These are phyloP conservation scores for Trematomus bernacchii DNA, from an alignment of 2,797 vertebrate genomes.

Conservation along the genomic window DNA sequence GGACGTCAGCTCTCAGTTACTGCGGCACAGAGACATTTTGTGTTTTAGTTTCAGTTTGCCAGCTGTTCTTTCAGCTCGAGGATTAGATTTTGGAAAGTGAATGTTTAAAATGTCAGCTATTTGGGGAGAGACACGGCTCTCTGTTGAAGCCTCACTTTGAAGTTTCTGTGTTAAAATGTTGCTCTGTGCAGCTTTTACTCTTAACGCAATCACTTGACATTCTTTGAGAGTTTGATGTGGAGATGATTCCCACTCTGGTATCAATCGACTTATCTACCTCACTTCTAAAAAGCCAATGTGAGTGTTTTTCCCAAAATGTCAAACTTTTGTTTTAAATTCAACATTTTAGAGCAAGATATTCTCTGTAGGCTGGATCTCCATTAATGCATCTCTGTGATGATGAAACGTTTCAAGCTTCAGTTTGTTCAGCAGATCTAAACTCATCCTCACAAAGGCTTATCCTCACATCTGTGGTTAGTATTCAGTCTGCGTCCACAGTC, in stretches of 20 bases:
- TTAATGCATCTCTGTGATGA: conserved; percentile 1
- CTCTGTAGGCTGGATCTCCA: not conserved
- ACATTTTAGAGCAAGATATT: not conserved
- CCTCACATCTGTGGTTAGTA: conserved; percentile 32
- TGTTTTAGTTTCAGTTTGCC: conserved; percentile 21
- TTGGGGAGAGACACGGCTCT: not conserved
- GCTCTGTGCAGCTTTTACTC: not conserved
- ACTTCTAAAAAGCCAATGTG: not conserved
- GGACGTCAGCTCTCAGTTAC: conserved; percentile 10
- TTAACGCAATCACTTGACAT: not conserved
- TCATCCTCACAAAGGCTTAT: conserved; percentile 9
- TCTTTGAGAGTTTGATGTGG: not conserved
- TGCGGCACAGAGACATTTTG: conserved; percentile 5
- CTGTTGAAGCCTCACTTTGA: conserved; percentile 7
- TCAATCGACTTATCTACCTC: not conserved
- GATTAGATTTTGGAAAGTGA: not conserved
- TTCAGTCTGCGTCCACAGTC: conserved; percentile 29
- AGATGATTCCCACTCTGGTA: no score
- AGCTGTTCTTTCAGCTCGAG: conserved; percentile 18
- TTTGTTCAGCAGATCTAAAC: not conserved
- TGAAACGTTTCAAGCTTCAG: conserved; percentile 5
- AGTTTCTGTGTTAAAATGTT: not conserved
- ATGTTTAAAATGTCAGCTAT: conserved; percentile 10
- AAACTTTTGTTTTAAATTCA: not conserved
- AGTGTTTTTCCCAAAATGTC: not conserved